Percentiles rank a stretch among this genome's conserved stretches.
Evolutionary conservation across 2,797 vertebrate genomes (phyloP).

Genomic region (Mycteria americana): DNA sequence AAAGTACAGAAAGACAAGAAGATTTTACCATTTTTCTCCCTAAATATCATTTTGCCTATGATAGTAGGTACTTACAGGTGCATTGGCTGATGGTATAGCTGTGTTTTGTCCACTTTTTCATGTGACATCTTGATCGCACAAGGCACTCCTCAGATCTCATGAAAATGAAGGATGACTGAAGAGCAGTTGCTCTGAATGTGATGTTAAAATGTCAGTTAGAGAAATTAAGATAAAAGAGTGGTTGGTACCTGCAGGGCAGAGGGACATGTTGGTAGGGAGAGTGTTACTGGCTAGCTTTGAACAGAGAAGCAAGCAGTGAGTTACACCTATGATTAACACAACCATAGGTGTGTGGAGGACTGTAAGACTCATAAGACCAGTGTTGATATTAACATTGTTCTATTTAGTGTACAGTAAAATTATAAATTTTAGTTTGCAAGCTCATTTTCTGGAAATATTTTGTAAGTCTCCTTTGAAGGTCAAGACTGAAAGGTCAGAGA

Average conservation of each 20-base stretch:
- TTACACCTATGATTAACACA: background rate
- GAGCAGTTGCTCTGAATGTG: background rate
- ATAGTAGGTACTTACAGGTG: background rate
- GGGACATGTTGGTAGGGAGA: background rate
- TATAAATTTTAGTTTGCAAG: background rate
- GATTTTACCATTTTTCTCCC: background rate
- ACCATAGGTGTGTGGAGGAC: background rate
- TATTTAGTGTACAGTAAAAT: background rate
- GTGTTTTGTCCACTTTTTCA: background rate
- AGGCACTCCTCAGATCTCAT: background rate
- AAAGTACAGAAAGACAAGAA: background rate
- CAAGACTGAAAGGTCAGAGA: background rate
- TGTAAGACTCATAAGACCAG: background rate
- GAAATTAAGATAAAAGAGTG: background rate
- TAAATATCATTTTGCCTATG: background rate
- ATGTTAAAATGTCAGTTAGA: background rate
- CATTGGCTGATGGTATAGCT: background rate
- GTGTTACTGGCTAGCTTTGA: background rate
- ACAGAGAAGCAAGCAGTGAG: background rate
- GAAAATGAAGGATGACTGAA: background rate
- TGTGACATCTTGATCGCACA: background rate
- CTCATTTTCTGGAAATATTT: background rate
- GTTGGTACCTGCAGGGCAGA: background rate
- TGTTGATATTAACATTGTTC: background rate
- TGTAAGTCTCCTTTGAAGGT: background rate